Base-by-base conservation (phyloP, 2,888 invertebrate species). In the Spodoptera picta region DNA sequence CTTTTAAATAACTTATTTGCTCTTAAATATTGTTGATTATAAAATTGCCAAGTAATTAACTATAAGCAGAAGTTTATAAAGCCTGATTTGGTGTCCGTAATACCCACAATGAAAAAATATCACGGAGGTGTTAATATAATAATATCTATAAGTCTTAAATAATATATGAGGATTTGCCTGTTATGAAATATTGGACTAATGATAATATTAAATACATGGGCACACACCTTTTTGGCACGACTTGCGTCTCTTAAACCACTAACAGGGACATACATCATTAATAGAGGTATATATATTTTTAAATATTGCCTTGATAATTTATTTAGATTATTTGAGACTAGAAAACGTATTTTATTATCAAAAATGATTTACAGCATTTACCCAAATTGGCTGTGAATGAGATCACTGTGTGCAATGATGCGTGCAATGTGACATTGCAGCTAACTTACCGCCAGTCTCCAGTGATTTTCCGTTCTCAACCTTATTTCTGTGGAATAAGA, bases 371-470 rank as follows among this genome's bases (percentile, higher is more conserved):
- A 61, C 36, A 19, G 58, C 48, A 69, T 72, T 75, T 65, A 71
- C 68, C 72, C 61, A 73, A 77, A 85, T 85, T 74, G 80, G 77
- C 59, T 75, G 55, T 68, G 64, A 83, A 83, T 85, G 86, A 85
- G 82, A 87, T 87, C 84, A 87, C 75, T 79, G 65, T 70, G 74
- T 81, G 80, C 84, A 87, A 75, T 83, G 83, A 81, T 84, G 82
- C 84, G 83, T 85, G 83, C 87, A 89, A 87, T 86, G 84, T 90
- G 85, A 90, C 89, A 85, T 89, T 90, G 87, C 84, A 80, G 60
- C 74, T 74, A 73, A 72, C 79, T 81, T 71, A 67, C 69, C 49
- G 66, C 60, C 60, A 24, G 24, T 56, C 54, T 43, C 9, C 31
- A 60, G 45, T 64, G 53, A 55, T 53, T 49, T 66, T 46, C 50